Conservation (phyloP, 1,140 invertebrate genomes). For the Streblospio benedicti region DNA sequence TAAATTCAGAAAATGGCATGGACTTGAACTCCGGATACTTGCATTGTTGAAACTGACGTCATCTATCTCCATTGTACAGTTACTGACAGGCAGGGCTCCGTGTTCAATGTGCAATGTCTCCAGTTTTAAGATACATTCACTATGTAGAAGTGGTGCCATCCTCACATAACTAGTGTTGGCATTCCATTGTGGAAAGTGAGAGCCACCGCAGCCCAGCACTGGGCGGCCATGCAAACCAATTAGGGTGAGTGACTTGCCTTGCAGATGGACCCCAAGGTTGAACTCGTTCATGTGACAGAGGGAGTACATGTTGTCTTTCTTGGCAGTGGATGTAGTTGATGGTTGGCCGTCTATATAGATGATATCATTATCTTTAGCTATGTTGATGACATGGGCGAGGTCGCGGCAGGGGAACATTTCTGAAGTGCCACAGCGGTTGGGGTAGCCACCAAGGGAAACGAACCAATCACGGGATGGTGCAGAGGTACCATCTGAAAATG, state of each 20-base stretch:
- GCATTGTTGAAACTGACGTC: not conserved
- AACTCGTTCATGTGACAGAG: not conserved
- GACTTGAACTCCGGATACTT: not conserved
- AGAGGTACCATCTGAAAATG: no score
- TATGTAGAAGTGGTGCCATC: no score
- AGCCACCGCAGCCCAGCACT: not conserved
- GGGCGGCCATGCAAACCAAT: not conserved
- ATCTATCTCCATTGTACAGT: not conserved
- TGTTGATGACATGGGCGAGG: not conserved
- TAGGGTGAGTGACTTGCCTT: not conserved
- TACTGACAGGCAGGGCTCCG: not conserved
- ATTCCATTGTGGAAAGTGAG: not conserved
- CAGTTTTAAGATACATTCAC: not conserved
- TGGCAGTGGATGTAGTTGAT: no score
- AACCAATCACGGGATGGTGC: no score
- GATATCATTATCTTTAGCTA: not conserved
- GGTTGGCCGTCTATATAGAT: not conserved
- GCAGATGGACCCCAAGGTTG: not conserved
- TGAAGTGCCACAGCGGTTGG: not conserved
- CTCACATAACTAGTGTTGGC: not conserved
- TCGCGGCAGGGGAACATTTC: not conserved
- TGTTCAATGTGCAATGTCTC: constrained; percentile 1
- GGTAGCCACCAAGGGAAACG: not conserved
- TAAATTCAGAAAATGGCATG: not conserved
- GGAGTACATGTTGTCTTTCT: not conserved